Evolutionary conservation across 2,113 vertebrate species (phyloP).

Genomic region (Trematocara stigmaticum): DNA sequence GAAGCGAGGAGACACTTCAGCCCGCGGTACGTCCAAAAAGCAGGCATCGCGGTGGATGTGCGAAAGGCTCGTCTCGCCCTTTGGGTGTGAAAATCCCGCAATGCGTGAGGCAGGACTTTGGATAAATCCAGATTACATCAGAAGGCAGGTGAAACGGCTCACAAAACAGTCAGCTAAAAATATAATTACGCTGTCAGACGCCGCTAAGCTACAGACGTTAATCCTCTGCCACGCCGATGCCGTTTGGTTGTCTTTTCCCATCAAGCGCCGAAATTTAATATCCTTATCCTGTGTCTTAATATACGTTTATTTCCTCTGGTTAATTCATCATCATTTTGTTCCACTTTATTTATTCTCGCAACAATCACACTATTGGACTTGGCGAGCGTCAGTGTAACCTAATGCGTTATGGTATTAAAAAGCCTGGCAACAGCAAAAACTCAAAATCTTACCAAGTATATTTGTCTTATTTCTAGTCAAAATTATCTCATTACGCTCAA

Average conservation of each 20-base stretch:
- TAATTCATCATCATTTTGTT: constrained; percentile 51
- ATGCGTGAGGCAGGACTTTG: constrained; percentile 29
- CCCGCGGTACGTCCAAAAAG: neutral
- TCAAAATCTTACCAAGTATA: too few species aligned
- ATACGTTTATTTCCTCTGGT: constrained; percentile 16
- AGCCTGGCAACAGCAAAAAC: neutral
- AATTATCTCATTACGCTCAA: too few species aligned
- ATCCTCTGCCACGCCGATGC: constrained; percentile 21
- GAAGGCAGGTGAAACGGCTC: constrained; percentile 49
- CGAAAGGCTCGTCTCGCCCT: neutral
- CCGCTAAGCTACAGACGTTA: constrained; percentile 23
- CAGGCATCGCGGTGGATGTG: neutral
- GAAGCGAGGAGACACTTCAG: constrained; percentile 33
- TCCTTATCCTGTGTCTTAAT: constrained; percentile 1
- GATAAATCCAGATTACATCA: constrained; percentile 56
- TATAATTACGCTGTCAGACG: constrained; percentile 39
- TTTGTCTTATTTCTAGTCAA: too few species aligned
- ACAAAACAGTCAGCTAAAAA: constrained; percentile 28
- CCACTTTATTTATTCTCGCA: constrained; percentile 15
- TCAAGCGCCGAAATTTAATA: constrained; percentile 25
- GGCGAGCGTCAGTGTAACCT: constrained; percentile 30
- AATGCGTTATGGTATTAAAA: constrained; percentile 10
- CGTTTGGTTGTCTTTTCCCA: constrained; percentile 6
- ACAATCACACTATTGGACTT: constrained; percentile 48
- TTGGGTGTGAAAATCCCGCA: neutral